A percentile compares a stretch with the other conserved stretches of the same genome.
phyloP scores from a whole-genome alignment of 2,888 invertebrate genomes.

The Dicyrtomina minuta region DNA sequence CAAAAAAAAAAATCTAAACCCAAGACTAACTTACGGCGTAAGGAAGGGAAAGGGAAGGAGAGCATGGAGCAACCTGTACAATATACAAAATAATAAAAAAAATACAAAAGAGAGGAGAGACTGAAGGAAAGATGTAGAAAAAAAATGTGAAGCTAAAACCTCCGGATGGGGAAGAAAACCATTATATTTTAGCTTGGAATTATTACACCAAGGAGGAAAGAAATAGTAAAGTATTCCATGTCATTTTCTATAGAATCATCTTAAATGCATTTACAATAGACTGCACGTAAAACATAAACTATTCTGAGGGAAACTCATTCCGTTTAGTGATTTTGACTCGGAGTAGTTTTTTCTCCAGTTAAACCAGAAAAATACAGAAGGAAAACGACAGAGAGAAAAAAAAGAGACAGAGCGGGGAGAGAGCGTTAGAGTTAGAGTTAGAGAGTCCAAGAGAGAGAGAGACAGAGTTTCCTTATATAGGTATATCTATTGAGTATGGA shows the following conservation, averaged over 20 bases:
- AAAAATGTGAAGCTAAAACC: no score
- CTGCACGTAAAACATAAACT: conserved; percentile 29
- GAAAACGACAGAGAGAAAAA: no score
- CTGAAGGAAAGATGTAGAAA: no score
- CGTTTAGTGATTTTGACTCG: conserved; percentile 26
- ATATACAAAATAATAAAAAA: not conserved
- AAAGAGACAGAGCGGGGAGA: no score
- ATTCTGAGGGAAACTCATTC: conserved; percentile 21
- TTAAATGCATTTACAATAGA: conserved; percentile 24
- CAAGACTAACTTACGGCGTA: not conserved
- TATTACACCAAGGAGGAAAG: no score
- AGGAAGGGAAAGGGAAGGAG: no score
- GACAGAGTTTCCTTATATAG: not conserved
- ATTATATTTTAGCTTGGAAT: no score
- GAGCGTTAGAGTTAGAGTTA: no score
- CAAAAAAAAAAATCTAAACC: not conserved
- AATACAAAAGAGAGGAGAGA: not conserved
- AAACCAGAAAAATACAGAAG: conserved; percentile 5
- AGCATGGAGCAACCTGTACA: no score
- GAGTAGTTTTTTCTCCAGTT: conserved; percentile 13
- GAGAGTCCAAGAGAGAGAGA: not conserved
- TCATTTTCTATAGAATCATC: no score
- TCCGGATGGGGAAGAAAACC: no score
- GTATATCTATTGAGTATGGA: not conserved
- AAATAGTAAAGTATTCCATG: no score